Conservation (phyloP, 2,113 vertebrate species). For the Mohoua ochrocephala region DNA sequence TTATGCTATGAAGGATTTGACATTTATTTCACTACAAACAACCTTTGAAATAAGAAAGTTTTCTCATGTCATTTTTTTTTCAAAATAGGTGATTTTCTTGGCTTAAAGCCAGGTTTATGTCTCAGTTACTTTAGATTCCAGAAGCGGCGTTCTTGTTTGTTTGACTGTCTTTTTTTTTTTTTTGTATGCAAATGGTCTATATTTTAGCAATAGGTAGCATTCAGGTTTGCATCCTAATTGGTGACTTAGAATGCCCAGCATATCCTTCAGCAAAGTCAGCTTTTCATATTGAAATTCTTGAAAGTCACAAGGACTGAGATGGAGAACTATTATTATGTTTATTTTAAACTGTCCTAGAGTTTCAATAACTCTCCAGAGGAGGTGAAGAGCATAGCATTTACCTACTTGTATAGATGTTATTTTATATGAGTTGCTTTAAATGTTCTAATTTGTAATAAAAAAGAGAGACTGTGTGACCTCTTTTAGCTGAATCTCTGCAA, state of each 20-base stretch:
- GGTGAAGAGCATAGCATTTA: not conserved
- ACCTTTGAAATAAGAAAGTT: not conserved
- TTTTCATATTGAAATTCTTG: constrained; percentile 45
- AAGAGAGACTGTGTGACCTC: not conserved
- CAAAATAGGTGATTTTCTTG: not conserved
- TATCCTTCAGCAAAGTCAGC: constrained; percentile 37
- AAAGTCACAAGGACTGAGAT: constrained; percentile 26
- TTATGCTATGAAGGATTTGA: not conserved
- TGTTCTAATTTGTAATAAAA: not conserved
- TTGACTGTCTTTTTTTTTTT: not conserved
- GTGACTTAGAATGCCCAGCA: constrained; percentile 14
- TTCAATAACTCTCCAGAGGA: not conserved
- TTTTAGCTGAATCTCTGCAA: not conserved
- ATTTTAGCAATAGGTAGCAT: constrained; percentile 25
- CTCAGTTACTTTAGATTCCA: not conserved
- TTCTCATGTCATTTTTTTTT: not conserved
- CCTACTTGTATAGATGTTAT: not conserved
- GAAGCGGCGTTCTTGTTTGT: not conserved
- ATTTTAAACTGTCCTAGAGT: constrained; percentile 12
- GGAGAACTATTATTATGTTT: constrained; percentile 32
- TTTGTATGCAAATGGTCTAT: not conserved
- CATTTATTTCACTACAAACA: not conserved
- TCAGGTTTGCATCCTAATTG: constrained; percentile 41
- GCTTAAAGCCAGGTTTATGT: not conserved
- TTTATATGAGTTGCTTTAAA: not conserved